Evolutionary conservation across 2,797 vertebrate species (phyloP).

Genomic region (Tokudaia muenninki): DNA sequence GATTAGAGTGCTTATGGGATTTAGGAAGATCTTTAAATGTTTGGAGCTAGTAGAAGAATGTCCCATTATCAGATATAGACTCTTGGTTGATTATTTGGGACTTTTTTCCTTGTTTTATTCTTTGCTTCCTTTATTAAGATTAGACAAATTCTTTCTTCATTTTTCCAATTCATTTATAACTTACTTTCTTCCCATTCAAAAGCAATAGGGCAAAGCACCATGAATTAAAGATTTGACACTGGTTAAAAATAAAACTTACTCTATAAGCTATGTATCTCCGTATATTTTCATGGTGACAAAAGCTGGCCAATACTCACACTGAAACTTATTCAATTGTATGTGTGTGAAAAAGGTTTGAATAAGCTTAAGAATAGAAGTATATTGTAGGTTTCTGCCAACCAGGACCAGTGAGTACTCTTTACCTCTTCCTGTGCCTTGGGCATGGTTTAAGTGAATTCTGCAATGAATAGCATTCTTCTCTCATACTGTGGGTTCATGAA

Average conservation of each 20-base stretch:
- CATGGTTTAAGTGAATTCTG: rapidly evolving
- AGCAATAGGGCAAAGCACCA: background rate
- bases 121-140: background rate
- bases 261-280: background rate
- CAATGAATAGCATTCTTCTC: background rate
- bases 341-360: slow-evolving; percentile 11
- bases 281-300: background rate
- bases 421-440: background rate
- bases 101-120: background rate
- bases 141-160: background rate
- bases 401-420: background rate
- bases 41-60: background rate
- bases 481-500: rapidly evolving
- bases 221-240: background rate
- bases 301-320: background rate
- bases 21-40: background rate
- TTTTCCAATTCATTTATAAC: no score
- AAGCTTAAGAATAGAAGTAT: background rate
- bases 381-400: background rate
- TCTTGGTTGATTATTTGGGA: background rate
- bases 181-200: background rate
- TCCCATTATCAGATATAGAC: background rate
- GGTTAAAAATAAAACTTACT: background rate
- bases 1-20: background rate
- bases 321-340: background rate